phyloP scores from a whole-genome alignment of 2,888 invertebrate species.

The Marronus borbonicus region DNA sequence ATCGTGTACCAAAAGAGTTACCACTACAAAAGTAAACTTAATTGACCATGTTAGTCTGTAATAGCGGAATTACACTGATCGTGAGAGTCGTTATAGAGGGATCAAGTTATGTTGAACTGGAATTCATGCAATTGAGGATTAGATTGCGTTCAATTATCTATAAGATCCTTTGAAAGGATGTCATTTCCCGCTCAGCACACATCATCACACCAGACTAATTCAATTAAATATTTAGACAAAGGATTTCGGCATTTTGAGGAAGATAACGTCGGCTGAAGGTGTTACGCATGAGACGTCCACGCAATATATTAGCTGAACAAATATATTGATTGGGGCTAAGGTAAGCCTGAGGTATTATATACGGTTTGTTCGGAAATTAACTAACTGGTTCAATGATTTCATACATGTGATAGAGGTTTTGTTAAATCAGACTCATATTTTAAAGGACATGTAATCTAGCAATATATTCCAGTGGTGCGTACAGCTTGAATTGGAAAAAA shows the following conservation, averaged over 20 bases:
- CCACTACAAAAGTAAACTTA: neutral
- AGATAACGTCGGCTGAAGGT: neutral
- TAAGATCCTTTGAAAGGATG: slow-evolving; percentile 25
- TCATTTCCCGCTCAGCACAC: slow-evolving; percentile 16
- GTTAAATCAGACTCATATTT: too few species aligned
- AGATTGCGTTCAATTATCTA: slow-evolving; percentile 26
- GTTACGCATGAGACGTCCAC: neutral
- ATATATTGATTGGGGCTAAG: too few species aligned
- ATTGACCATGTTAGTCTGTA: slow-evolving; percentile 7
- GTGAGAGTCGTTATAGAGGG: slow-evolving; percentile 1
- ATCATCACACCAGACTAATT: neutral
- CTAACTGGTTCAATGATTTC: too few species aligned
- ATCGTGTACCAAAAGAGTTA: too few species aligned
- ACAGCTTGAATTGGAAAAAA: too few species aligned
- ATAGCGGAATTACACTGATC: slow-evolving; percentile 10
- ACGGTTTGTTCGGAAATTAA: too few species aligned
- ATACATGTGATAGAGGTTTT: too few species aligned
- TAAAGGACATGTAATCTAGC: too few species aligned
- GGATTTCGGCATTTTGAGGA: neutral
- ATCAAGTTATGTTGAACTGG: slow-evolving; percentile 21
- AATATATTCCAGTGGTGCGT: too few species aligned
- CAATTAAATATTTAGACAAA: slow-evolving; percentile 21
- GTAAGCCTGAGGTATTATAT: too few species aligned
- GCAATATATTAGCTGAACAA: neutral
- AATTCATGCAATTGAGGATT: slow-evolving; percentile 25